These are phyloP conservation scores for Chascanopsetta lugubris DNA, from an alignment of 2,113 vertebrate genomes.

Conservation along the genomic window DNA sequence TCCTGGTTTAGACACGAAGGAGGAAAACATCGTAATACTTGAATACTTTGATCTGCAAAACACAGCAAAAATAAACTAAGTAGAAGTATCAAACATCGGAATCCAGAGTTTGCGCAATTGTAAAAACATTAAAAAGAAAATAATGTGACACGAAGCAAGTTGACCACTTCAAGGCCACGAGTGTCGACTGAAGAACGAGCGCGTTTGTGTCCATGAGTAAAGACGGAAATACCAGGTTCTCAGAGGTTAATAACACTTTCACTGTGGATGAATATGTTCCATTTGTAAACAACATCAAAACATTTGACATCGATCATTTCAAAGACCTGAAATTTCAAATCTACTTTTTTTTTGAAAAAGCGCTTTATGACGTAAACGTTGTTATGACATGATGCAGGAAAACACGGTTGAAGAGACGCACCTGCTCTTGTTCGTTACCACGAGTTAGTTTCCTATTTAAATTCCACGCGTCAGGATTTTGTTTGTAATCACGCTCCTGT, in stretches of 20 bases:
- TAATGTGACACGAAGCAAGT: no score
- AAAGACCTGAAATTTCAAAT: constrained; percentile 2
- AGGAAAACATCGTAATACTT: background rate
- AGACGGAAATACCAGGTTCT: background rate
- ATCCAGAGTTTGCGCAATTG: background rate
- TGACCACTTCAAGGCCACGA: no score
- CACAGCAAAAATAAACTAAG: background rate
- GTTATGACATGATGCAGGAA: background rate
- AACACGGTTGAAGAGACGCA: background rate
- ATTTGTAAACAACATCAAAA: constrained; percentile 1
- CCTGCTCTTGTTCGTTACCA: background rate
- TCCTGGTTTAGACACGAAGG: background rate
- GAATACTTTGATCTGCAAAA: no score
- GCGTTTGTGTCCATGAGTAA: no score
- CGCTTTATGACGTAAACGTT: background rate
- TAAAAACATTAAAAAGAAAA: no score
- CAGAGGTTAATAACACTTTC: background rate
- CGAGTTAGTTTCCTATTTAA: background rate
- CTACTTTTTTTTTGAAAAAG: background rate
- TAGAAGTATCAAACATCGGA: no score
- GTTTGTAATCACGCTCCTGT: background rate
- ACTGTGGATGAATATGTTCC: background rate
- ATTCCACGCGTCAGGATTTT: background rate
- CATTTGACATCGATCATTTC: background rate
- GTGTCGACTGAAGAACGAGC: background rate